These are phyloP conservation scores for Boloria euphrosyne DNA, from an alignment of 2,888 invertebrate species.

Conservation along the genomic window DNA sequence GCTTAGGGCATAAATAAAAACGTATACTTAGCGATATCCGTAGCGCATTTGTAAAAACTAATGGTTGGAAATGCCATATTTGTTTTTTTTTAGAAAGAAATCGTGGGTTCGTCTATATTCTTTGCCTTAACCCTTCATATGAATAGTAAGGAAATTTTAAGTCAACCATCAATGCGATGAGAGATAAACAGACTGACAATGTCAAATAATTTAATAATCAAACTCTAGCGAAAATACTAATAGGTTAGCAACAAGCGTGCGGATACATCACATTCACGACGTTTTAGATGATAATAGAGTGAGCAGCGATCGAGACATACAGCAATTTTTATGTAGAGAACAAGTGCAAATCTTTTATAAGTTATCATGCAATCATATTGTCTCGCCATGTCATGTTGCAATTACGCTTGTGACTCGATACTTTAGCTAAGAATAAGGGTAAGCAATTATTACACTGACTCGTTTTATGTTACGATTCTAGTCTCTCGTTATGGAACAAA, in stretches of 20 bases:
- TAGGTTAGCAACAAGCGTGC: neutral
- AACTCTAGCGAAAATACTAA: neutral
- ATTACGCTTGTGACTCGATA: neutral
- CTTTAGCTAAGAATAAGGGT: neutral
- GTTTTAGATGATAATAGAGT: conserved; percentile 3
- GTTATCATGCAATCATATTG: conserved; percentile 6
- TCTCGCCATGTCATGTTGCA: conserved; percentile 5
- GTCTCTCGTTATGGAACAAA: too few relatives aligned
- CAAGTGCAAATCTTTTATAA: conserved; percentile 1
- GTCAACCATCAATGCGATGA: neutral
- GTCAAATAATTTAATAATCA: neutral
- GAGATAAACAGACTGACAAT: neutral
- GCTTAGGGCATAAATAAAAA: too few relatives aligned
- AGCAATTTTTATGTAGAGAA: conserved; percentile 4
- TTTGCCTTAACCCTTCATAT: too few relatives aligned
- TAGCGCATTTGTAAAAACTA: too few relatives aligned
- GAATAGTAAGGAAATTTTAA: too few relatives aligned
- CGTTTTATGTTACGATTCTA: too few relatives aligned
- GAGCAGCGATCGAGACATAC: neutral
- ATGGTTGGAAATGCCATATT: too few relatives aligned
- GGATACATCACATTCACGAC: neutral
- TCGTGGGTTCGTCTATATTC: too few relatives aligned
- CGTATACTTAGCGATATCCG: too few relatives aligned
- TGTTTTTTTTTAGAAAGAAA: too few relatives aligned
- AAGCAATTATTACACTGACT: neutral